Percentiles rank a stretch among this genome's conserved stretches.
Conservation (phyloP, 2,888 invertebrate species). For the Parascotia fuliginaria region DNA sequence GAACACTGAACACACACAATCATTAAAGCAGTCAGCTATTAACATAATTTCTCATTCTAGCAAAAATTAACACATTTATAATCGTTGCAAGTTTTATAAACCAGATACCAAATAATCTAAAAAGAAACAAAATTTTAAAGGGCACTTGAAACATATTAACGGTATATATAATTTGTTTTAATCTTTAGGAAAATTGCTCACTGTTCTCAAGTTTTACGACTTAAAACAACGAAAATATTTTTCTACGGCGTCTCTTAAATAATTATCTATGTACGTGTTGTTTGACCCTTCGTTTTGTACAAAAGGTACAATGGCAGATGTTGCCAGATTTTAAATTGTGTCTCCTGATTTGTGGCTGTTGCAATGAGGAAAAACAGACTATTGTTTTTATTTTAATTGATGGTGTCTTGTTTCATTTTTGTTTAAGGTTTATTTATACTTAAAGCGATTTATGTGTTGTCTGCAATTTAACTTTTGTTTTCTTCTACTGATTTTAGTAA, state of each 20-base stretch:
- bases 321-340: conserved; percentile 23
- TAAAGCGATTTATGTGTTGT: too few species aligned
- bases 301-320: conserved; percentile 45
- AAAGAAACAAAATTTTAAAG: conserved; percentile 33
- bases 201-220: conserved; percentile 56
- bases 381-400: background rate
- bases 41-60: background rate
- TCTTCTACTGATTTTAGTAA: too few species aligned
- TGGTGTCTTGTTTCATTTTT: too few species aligned
- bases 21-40: too few species aligned
- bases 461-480: too few species aligned
- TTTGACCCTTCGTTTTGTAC: conserved; percentile 68
- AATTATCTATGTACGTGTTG: conserved; percentile 81
- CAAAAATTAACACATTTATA: background rate
- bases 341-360: background rate
- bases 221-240: conserved; percentile 55
- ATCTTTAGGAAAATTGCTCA: conserved; percentile 44
- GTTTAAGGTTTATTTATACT: too few species aligned
- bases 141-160: conserved; percentile 42
- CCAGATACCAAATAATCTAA: conserved; percentile 2
- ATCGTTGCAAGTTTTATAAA: background rate
- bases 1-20: too few species aligned
- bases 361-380: background rate
- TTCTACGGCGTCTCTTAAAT: conserved; percentile 63
- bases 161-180: conserved; percentile 43